A percentile compares a stretch with the other conserved stretches of the same genome.
These are phyloP conservation scores for Paraescarpia echinospica DNA, from an alignment of 1,140 invertebrate species.

Conservation along the genomic window DNA sequence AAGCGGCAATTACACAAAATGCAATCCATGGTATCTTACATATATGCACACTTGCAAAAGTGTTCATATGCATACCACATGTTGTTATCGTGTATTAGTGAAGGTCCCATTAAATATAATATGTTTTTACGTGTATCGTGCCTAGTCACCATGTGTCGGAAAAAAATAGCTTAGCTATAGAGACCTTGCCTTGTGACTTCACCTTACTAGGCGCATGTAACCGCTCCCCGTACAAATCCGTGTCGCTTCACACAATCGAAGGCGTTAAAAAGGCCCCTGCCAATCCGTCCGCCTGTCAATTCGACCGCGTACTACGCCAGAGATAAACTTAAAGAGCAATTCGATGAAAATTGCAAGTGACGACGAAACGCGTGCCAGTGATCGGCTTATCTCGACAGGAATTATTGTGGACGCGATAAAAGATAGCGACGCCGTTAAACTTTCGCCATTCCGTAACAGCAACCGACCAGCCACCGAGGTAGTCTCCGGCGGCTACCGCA, in stretches of 20 bases:
- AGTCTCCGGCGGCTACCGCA: not conserved
- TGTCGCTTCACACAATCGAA: not conserved
- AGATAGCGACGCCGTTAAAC: not conserved
- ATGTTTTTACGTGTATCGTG: too few relatives aligned
- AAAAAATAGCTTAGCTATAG: too few relatives aligned
- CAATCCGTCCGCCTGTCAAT: not conserved
- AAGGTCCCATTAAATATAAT: too few relatives aligned
- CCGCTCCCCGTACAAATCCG: not conserved
- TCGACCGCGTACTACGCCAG: not conserved
- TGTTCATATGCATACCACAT: too few relatives aligned
- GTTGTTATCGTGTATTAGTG: too few relatives aligned
- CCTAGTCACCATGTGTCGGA: too few relatives aligned
- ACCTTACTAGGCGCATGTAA: not conserved
- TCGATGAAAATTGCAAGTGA: constrained; percentile 1
- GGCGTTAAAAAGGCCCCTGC: not conserved
- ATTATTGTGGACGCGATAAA: constrained; percentile 6
- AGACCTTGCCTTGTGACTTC: too few relatives aligned
- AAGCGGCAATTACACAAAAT: too few relatives aligned
- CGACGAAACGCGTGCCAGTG: not conserved
- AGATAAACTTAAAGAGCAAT: constrained; percentile 6
- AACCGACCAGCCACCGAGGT: not conserved
- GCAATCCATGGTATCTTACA: too few relatives aligned
- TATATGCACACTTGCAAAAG: too few relatives aligned
- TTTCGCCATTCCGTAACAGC: not conserved
- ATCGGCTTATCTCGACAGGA: not conserved